Base-by-base conservation (phyloP, 2,797 vertebrate genomes). In the Hippocampus kuda region DNA sequence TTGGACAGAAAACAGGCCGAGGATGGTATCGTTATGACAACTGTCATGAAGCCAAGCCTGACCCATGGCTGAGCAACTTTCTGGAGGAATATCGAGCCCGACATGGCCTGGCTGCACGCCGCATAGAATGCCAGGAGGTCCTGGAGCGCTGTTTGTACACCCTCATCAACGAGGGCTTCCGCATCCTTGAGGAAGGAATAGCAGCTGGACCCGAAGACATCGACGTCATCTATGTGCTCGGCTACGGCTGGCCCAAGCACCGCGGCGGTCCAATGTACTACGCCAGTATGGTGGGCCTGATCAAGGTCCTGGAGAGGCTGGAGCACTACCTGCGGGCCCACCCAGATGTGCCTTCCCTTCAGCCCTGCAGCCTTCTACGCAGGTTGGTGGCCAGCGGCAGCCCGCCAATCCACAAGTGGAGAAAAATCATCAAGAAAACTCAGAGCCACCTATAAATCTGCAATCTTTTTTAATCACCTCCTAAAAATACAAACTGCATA, bases 181-280 rank as follows among this genome's bases (percentile, higher is more conserved):
- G 84, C 27, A 83, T 97, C 78, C 89, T 98, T 75, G 92, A 89
- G 68, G 95, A 98, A 0, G 91, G 94, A 42, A 92, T 96, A 1
- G 94, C 92, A 0, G 80, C 91, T 0, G 81, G 84, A 48, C 94
- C 96, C 0, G 94, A 95, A 75, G 91, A 96, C 83, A 90, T 98
- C 27, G 96, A 98, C 64, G 79, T 90, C 12, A 90, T 98, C 84
- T 98, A 95, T 44, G 81, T 94, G 80, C 88, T 93, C 42, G 95
- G 95, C 15, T 98, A 94, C 0, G 90, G 93, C 70, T 99, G 94
- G 93, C 95, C 95, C 0, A 89, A 82, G 71, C 91, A 98, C 80
- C 88, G 41, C 0, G 96, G 95, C 0, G 95, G 97, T 1, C 94
- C 94, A 67, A 97, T 98, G 95, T 97, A 93, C 86, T 92, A 97